A percentile compares a stretch with the other conserved stretches of the same genome.
phyloP scores from a whole-genome alignment of 2,113 vertebrate genomes.

The Prinia subflava region DNA sequence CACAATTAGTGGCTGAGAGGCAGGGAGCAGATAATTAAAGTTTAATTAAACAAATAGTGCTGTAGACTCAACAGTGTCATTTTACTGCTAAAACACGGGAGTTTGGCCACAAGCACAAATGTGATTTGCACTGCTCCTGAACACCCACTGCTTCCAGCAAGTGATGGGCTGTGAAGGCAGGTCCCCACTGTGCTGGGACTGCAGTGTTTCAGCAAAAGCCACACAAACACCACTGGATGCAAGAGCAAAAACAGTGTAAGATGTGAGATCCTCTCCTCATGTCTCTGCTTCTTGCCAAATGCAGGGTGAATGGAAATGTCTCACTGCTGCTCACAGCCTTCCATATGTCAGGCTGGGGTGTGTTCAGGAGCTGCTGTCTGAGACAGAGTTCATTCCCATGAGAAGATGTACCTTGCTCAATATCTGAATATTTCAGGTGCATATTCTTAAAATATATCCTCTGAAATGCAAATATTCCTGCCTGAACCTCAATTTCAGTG shows the following conservation, averaged over 20 bases:
- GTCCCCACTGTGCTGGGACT: not conserved
- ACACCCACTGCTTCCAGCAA: not conserved
- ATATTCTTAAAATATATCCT: not conserved
- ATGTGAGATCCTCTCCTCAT: not conserved
- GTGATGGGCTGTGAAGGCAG: not conserved
- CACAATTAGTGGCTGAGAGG: not conserved
- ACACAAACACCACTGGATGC: not conserved
- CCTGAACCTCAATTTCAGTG: not conserved
- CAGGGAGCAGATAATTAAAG: slow-evolving; percentile 31
- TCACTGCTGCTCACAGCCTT: not conserved
- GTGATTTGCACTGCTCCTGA: not conserved
- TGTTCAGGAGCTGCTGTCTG: not conserved
- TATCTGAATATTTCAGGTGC: not conserved
- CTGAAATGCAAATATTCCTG: not conserved
- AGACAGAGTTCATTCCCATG: not conserved
- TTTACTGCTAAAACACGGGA: not conserved
- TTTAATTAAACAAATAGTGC: slow-evolving; percentile 32
- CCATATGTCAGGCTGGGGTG: not conserved
- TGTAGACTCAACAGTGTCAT: not conserved
- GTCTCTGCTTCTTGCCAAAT: not conserved
- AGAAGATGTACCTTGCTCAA: not conserved
- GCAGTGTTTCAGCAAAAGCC: not conserved
- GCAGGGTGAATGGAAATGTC: not conserved
- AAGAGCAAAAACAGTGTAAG: not conserved
- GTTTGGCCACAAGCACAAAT: slow-evolving; percentile 1